Conservation (phyloP, 2,888 invertebrate species). For the Meiosimyza decipiens region DNA sequence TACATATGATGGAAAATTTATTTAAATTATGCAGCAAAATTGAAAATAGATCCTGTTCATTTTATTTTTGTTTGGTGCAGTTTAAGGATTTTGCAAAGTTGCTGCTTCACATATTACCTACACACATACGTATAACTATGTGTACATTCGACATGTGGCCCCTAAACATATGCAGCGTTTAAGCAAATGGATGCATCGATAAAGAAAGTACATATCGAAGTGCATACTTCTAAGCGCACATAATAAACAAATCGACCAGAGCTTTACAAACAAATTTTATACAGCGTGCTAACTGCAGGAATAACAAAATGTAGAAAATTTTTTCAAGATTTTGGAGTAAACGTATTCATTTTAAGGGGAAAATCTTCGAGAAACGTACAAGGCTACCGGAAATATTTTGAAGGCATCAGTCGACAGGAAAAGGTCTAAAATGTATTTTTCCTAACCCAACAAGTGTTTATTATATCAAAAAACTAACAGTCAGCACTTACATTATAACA, state of each 20-base stretch:
- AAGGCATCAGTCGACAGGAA: no score
- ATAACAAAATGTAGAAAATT: no score
- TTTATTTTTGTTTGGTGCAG: constrained; percentile 11
- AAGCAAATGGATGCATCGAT: constrained; percentile 27
- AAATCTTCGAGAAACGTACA: no score
- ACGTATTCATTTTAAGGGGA: no score
- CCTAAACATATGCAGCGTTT: constrained; percentile 21
- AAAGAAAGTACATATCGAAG: constrained; percentile 33
- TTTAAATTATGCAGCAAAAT: constrained; percentile 34
- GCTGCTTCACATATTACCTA: neutral
- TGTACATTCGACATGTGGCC: neutral
- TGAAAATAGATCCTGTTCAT: constrained; percentile 28
- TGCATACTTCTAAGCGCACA: constrained; percentile 18
- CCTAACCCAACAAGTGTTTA: no score
- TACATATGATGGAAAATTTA: constrained; percentile 21
- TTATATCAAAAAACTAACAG: no score
- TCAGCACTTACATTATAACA: no score
- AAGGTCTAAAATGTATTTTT: no score
- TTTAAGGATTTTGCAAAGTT: neutral
- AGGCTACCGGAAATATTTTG: no score
- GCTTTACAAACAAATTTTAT: constrained; percentile 11
- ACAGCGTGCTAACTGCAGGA: no score
- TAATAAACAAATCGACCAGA: constrained; percentile 21
- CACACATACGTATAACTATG: neutral
- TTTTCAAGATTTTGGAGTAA: no score